Evolutionary conservation across 2,888 invertebrate species (phyloP).

Genomic region (Sphinx pinastri): DNA sequence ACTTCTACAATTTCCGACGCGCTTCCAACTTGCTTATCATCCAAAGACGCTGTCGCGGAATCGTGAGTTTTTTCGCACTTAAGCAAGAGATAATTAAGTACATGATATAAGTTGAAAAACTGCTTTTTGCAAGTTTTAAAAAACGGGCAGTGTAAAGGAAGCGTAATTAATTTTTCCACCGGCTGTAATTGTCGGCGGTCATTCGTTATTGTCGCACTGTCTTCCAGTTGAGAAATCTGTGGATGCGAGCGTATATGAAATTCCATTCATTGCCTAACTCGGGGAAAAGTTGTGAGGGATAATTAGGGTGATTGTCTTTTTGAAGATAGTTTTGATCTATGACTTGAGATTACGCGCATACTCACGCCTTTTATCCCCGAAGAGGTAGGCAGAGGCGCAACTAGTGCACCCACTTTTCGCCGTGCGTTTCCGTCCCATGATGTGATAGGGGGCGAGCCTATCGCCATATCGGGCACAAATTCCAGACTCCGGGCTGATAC

Average conservation of each 20-base stretch:
- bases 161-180: conserved; percentile 43
- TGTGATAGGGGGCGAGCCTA: too few species aligned
- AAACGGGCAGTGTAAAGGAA: conserved; percentile 34
- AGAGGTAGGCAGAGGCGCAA: too few species aligned
- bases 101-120: conserved; percentile 9
- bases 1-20: neutral
- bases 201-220: conserved; percentile 29
- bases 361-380: too few species aligned
- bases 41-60: neutral
- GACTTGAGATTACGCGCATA: neutral
- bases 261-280: neutral
- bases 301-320: neutral
- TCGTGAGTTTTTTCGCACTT: neutral
- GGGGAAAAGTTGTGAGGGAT: neutral
- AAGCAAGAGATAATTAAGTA: neutral
- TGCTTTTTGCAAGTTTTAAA: conserved; percentile 31
- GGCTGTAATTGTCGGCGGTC: conserved; percentile 32
- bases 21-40: neutral
- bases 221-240: neutral
- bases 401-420: too few species aligned
- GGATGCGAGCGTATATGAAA: conserved; percentile 10
- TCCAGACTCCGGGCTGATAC: too few species aligned
- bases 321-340: neutral
- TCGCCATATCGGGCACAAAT: too few species aligned
- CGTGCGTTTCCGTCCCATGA: too few species aligned